A percentile compares a stretch with the other conserved stretches of the same genome.
These are phyloP conservation scores for Oxyteleia sp. DNA, from an alignment of 2,888 invertebrate genomes.

Conservation along the genomic window DNA sequence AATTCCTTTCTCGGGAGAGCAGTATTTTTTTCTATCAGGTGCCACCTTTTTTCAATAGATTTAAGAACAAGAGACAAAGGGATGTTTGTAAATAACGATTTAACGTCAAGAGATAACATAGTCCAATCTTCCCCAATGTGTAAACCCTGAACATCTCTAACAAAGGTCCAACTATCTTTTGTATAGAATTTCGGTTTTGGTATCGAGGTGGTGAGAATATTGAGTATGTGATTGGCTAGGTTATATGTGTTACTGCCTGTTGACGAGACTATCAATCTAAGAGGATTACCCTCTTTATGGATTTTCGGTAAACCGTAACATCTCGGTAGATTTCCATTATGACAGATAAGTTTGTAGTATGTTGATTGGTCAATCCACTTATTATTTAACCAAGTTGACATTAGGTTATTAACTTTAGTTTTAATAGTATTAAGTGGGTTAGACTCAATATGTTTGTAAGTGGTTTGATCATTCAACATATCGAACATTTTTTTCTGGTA, in stretches of 20 bases:
- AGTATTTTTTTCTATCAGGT: no score
- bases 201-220: slow-evolving; percentile 13
- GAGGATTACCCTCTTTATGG: slow-evolving; percentile 14
- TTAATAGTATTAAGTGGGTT: no score
- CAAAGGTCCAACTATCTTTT: slow-evolving; percentile 24
- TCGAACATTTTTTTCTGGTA: background rate
- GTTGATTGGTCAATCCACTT: no score
- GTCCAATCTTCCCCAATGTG: background rate
- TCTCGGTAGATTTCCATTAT: slow-evolving; percentile 43
- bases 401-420: no score
- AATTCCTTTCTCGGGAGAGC: no score
- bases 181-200: slow-evolving; percentile 22
- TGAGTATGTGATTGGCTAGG: slow-evolving; percentile 21
- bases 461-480: background rate
- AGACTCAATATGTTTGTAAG: background rate
- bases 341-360: slow-evolving; percentile 24
- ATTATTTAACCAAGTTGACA: no score
- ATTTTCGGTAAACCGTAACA: slow-evolving; percentile 43
- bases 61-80: no score
- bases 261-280: slow-evolving; percentile 24
- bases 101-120: no score
- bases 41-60: no score
- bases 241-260: no score
- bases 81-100: no score
- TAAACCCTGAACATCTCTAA: background rate